A percentile compares a stretch with the other conserved stretches of the same genome.
Conservation (phyloP, 2,888 invertebrate genomes). For the Cyaniris semiargus region DNA sequence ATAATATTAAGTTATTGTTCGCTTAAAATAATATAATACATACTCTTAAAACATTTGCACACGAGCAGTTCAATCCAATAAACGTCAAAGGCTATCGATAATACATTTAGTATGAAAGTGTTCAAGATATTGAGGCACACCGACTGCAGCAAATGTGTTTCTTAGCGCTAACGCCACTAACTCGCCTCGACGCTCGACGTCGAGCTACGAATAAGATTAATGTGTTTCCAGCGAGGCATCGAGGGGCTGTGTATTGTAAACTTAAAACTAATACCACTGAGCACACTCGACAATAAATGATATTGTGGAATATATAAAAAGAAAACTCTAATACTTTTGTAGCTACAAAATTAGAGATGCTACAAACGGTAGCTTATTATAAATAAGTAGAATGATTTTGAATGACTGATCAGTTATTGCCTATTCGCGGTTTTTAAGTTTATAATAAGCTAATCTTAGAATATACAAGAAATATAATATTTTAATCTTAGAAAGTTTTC, state of each 20-base stretch:
- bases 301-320: background rate
- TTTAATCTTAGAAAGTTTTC: too few relatives aligned
- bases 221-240: background rate
- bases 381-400: background rate
- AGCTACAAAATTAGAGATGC: background rate
- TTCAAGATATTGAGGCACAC: slow-evolving; percentile 20
- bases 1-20: too few relatives aligned
- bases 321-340: background rate
- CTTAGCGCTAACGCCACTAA: slow-evolving; percentile 23
- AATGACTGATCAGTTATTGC: background rate
- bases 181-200: slow-evolving; percentile 23
- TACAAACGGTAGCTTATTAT: too few relatives aligned
- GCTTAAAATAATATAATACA: too few relatives aligned
- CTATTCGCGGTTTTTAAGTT: too few relatives aligned
- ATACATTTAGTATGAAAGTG: slow-evolving; percentile 12
- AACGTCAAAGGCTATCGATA: background rate
- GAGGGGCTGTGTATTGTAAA: slow-evolving; percentile 19
- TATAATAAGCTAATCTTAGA: too few relatives aligned
- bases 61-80: background rate
- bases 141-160: slow-evolving; percentile 25
- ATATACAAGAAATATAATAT: too few relatives aligned
- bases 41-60: too few relatives aligned
- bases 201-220: slow-evolving; percentile 25
- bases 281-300: background rate
- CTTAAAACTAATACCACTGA: slow-evolving; percentile 6